Conservation (phyloP, 2,888 invertebrate species). For the Eupithecia inturbata region DNA sequence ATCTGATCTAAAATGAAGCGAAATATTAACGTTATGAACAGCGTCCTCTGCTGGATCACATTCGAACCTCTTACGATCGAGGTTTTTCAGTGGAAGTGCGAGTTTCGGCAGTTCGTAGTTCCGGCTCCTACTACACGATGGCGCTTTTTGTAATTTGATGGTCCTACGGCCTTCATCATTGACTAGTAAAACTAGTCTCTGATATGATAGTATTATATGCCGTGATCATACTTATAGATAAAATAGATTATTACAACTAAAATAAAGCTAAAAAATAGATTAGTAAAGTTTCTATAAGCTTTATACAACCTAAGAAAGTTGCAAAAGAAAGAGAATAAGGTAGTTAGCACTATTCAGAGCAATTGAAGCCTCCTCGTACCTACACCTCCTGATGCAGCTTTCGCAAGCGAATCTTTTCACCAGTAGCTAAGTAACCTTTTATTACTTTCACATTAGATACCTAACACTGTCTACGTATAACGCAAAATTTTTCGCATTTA, state of each 20-base stretch:
- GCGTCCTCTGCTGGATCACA: not conserved
- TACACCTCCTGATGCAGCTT: not conserved
- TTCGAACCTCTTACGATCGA: not conserved
- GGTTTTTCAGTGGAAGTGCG: not conserved
- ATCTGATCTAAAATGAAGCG: not conserved
- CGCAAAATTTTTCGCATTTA: no score
- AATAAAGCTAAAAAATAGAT: no score
- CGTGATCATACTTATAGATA: no score
- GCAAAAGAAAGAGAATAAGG: no score
- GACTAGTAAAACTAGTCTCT: no score
- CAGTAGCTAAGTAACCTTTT: no score
- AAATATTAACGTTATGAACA: not conserved
- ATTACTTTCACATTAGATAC: no score
- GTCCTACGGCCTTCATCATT: not conserved
- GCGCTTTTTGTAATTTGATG: constrained; percentile 1
- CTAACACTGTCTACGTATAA: no score
- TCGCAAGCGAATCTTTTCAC: not conserved
- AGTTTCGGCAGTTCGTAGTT: not conserved
- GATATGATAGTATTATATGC: no score
- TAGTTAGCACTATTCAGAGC: no score
- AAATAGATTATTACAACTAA: not conserved
- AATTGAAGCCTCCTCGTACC: no score
- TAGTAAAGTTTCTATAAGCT: not conserved
- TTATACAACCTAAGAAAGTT: no score
- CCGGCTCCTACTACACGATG: not conserved